Conservation (phyloP, 2,797 vertebrate species). For the Leucoraja ocellata region DNA sequence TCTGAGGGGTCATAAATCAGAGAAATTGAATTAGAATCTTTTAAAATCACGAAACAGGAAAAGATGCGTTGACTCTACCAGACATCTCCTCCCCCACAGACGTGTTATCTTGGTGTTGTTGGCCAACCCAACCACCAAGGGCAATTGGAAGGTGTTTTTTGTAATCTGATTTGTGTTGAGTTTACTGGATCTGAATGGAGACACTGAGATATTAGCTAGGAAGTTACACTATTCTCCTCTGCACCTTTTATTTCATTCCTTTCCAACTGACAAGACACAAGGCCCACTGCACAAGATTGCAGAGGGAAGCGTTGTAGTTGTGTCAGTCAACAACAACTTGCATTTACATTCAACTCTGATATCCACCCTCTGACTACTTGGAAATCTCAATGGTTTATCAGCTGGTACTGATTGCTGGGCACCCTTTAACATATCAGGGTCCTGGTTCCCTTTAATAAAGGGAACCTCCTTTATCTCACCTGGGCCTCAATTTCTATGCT, state of each 20-base stretch:
- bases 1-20: slow-evolving; percentile 24
- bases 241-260: not conserved
- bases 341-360: not conserved
- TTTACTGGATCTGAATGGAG: not conserved
- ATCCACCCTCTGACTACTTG: no score
- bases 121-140: no score
- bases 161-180: not conserved
- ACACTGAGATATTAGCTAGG: not conserved
- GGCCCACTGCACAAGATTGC: not conserved
- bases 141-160: not conserved
- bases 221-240: not conserved
- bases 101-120: not conserved
- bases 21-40: slow-evolving; percentile 38
- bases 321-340: not conserved
- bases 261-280: not conserved
- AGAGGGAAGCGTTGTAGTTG: not conserved
- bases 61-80: not conserved
- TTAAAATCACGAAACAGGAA: not conserved
- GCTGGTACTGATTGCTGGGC: no score
- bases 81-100: not conserved
- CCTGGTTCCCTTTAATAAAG: no score
- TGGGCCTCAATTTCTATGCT: no score
- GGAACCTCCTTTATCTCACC: no score
- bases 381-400: no score
- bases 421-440: no score